Evolutionary conservation across 2,888 invertebrate genomes (phyloP), one percentile per base, ranked within the genome.

Genomic region (Scaptomyza polygonia): DNA sequence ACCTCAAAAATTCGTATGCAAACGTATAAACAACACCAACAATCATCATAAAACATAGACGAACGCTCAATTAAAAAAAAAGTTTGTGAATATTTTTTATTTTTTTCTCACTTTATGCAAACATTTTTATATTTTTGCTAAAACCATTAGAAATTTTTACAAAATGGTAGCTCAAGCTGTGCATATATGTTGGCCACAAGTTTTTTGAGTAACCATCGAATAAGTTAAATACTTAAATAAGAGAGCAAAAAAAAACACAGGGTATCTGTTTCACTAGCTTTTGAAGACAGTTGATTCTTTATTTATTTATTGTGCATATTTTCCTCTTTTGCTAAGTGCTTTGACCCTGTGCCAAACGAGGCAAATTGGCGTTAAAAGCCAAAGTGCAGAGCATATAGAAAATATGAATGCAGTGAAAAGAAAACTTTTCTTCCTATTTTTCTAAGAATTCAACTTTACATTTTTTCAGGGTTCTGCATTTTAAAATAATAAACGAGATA

Each of bases 301-400:
- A 45, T 51, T 54, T 30, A 14, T 6, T 55, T 14, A 52, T 53
- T 43, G 32, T 36, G 5, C 43, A 21, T 16, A 43, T 62, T 34
- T 64, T 45, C 48, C n/a, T 65, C 34, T 54, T 65, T 66, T 47
- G 55, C 84, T 81, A 86, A 81, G 84, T 81, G 83, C 75, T 86
- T 81, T 86, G 84, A 86, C 83, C 86, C 83, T 84, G 83, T 81
- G 84, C n/a, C n/a, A n/a, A n/a, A n/a, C 72, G 77, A 56, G 40
- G 4, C 49, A 32, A 39, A 43, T 57, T 39, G 44, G 30, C 54
- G 18, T 39, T 42, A 44, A 27, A 9, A 32, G 18, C 12, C 18
- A 53, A 16, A 39, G 7, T 29, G 54, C n/a, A 11, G 53, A 58
- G 62, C 58, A 67, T 67, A 40, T 67, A 40, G 67, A 58, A 43